A percentile compares a stretch with the other conserved stretches of the same genome.
Evolutionary conservation across 2,797 vertebrate genomes (phyloP).

Genomic region (Ctenochaetus hawaiiensis): DNA sequence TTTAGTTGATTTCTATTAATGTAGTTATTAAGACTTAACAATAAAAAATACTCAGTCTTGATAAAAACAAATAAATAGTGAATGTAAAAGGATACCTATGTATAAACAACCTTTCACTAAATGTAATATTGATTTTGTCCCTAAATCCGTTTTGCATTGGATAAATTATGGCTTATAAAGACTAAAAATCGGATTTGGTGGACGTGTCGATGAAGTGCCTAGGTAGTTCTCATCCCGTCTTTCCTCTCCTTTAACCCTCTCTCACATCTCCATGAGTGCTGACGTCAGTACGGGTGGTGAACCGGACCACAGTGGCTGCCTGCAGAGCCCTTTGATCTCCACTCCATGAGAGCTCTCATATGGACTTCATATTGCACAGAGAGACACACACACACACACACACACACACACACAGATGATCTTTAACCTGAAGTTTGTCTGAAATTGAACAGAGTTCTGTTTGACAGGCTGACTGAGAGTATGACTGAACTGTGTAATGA

Average conservation of each 20-base stretch:
- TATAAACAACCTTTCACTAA: not conserved
- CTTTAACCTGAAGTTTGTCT: constrained; percentile 56
- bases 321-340: constrained; percentile 67
- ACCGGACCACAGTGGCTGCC: constrained; percentile 59
- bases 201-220: not conserved
- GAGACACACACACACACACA: not conserved
- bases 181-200: not conserved
- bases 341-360: constrained; percentile 58
- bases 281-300: constrained; percentile 58
- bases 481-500: constrained; percentile 12
- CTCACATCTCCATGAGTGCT: constrained; percentile 17
- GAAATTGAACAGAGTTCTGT: constrained; percentile 54
- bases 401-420: constrained; percentile 17
- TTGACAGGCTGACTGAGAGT: constrained; percentile 28
- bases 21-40: not conserved
- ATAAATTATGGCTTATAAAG: not conserved
- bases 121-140: not conserved
- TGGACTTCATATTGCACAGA: constrained; percentile 45
- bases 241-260: constrained; percentile 16
- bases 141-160: not conserved
- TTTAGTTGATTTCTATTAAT: not conserved
- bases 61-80: not conserved
- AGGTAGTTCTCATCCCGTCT: constrained; percentile 30
- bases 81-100: not conserved
- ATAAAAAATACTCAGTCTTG: not conserved